Evolutionary conservation across 2,797 vertebrate species (phyloP), one percentile per base, ranked within the genome.

Genomic region (Harpagifer antarcticus): DNA sequence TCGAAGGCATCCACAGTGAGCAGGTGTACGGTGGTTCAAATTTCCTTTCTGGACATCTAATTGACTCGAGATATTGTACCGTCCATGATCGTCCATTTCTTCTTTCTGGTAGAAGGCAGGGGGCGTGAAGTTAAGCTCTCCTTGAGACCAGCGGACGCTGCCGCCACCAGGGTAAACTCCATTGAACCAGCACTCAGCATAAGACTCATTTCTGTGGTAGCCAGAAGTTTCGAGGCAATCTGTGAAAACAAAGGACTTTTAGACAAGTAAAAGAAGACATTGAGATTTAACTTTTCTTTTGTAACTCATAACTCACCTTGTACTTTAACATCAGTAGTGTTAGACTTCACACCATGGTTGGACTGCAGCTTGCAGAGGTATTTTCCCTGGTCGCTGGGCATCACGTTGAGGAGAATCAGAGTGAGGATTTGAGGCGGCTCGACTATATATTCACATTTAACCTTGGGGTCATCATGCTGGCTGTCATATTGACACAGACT

Each of bases 281-380:
- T 3, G 2, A 12, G 9, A n/a, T 33, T 3, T 37, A 11, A 16
- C 2, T 0, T 27, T 5, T 27, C 0, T 13, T 19, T 56, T 0
- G 0, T 59, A 50, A 11, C 4, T 10, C 1, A n/a, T 37, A 2
- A 20, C 90, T 87, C 52, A 93, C 93, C 78, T 76, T 79, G 19
- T 9, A 91, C 23, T 6, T 0, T 70, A 2, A 94, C 23, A 1
- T 0, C 0, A 11, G 78, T 78, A 0, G 0, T 5, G 0, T 0
- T 1, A 0, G 0, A 0, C 0, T 0, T 0, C 0, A 0, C 0
- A 23, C 70, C 89, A 0, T 0, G 0, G 0, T 0, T 23, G 17
- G 83, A 68, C 15, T 0, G 48, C 0, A 93, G 9, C 23, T 90
- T 93, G 75, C 93, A 94, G 52, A 61, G 1, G 66, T 93, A 93